Base-by-base conservation (phyloP, 2,113 vertebrate genomes). In the Peromyscus polionotus region DNA sequence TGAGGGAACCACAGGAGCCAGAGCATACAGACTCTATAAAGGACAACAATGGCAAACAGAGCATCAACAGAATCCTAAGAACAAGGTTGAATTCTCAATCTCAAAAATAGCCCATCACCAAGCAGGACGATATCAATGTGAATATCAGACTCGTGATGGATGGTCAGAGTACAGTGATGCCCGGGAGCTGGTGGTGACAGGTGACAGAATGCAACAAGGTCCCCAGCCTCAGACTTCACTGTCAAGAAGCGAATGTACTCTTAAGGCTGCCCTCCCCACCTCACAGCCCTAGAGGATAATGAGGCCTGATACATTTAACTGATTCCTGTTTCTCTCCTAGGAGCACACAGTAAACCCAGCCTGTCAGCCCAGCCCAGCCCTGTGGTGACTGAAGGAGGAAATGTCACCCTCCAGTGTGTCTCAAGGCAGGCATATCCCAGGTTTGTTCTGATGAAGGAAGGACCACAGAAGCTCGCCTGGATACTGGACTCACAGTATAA, bases 81-180 rank as follows among this genome's bases (percentile, higher is more conserved):
- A 45, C 17, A 72, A 45, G 10, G 48, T n/a, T 39, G 13, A 3
- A 2, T 75, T 75, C 68, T 3, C 4, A 12, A 89, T 26, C 0
- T 16, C 0, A 16, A 0, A 0, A 0, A 13, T 45, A 36, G 31
- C 3, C 0, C 0, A 5, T 5, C 14, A 68, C 0, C 26, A 68
- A 24, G 42, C 57, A 17, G 79, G 84, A 19, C 1, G 0, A 24
- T 93, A 80, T 12, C 5, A 0, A 6, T 95, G 94, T n/a, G 0
- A 0, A 10, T 88, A 83, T 28, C 0, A 0, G 17, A 86, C 3
- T 3, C 0, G 0, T 0, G 0, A 0, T 45, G 14, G 0, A 12
- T 90, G 48, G n/a, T 90, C 85, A 65, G 26, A 42, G 28, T 0
- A 0, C 36, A 97, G 93, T 54, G 81, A 94, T 3, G 0, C 19